Conservation (phyloP, 2,888 invertebrate genomes). For the Hermaeophaga mercurialis region DNA sequence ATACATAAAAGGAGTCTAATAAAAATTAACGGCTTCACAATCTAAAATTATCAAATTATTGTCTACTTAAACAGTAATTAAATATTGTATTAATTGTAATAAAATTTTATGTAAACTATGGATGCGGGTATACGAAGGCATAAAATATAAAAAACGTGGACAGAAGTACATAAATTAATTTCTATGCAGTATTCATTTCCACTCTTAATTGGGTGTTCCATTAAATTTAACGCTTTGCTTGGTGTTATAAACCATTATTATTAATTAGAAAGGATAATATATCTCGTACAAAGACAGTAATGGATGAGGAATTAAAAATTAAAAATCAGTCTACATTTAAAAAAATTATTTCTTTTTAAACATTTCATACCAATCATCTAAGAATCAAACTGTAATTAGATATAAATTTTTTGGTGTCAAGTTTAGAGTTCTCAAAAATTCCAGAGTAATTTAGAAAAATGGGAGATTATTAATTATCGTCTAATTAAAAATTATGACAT, state of each 20-base stretch:
- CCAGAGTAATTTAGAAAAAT: conserved; percentile 2
- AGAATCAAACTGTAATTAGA: too few relatives aligned
- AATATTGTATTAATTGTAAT: conserved; percentile 29
- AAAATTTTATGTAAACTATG: conserved; percentile 24
- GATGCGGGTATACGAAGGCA: conserved; percentile 22
- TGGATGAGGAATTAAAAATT: too few relatives aligned
- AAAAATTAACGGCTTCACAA: conserved; percentile 21
- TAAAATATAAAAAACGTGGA: conserved; percentile 13
- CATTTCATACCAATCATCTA: too few relatives aligned
- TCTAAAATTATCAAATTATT: conserved; percentile 30
- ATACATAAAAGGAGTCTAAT: conserved; percentile 8
- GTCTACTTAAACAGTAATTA: conserved; percentile 27
- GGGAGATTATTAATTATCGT: conserved; percentile 3
- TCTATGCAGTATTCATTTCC: conserved; percentile 22
- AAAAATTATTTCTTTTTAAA: too few relatives aligned
- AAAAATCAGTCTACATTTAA: too few relatives aligned
- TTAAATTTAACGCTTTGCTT: conserved; percentile 14
- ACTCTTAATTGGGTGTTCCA: conserved; percentile 18
- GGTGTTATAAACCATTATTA: conserved; percentile 14
- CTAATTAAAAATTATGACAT: conserved; percentile 13
- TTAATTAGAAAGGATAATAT: too few relatives aligned
- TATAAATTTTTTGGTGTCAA: too few relatives aligned
- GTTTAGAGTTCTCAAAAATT: too few relatives aligned
- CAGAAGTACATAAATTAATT: conserved; percentile 29
- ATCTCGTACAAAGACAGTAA: too few relatives aligned